These are phyloP conservation scores for Archips crataeganus DNA, from an alignment of 2,888 invertebrate genomes.

Conservation along the genomic window DNA sequence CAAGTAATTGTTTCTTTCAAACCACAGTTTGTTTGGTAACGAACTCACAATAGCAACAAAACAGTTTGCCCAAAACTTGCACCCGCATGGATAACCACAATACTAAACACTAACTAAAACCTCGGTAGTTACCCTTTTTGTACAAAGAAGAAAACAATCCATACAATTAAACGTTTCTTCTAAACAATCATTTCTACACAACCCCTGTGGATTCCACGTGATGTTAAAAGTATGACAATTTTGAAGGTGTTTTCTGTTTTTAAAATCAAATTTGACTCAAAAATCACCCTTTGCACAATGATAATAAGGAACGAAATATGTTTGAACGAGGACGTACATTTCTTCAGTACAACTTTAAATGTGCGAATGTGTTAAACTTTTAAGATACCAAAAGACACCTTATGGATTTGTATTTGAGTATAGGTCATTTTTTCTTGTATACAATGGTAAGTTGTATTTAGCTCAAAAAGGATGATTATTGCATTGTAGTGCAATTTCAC, in stretches of 20 bases:
- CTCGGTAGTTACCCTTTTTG: slow-evolving; percentile 42
- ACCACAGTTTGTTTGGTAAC: slow-evolving; percentile 21
- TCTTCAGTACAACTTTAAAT: slow-evolving; percentile 7
- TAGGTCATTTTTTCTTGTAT: neutral
- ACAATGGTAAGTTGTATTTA: neutral
- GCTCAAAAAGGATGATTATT: slow-evolving; percentile 42
- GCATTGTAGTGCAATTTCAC: slow-evolving; percentile 43
- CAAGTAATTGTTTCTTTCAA: slow-evolving; percentile 29
- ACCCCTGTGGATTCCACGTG: slow-evolving; percentile 34
- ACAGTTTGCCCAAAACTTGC: slow-evolving; percentile 50
- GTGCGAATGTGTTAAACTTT: neutral
- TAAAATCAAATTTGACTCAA: neutral
- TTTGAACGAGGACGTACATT: slow-evolving; percentile 3
- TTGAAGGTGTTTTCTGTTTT: neutral
- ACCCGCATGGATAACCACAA: slow-evolving; percentile 40
- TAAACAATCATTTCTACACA: slow-evolving; percentile 34
- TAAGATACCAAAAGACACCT: neutral
- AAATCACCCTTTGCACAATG: neutral
- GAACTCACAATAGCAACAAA: slow-evolving; percentile 46
- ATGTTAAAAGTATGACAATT: slow-evolving; percentile 27
- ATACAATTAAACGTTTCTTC: slow-evolving; percentile 36
- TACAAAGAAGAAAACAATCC: slow-evolving; percentile 24
- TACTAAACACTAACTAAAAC: slow-evolving; percentile 25
- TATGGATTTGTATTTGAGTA: neutral
- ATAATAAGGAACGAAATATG: neutral